Evolutionary conservation across 2,888 invertebrate genomes (phyloP), one percentile per base, ranked within the genome.

Genomic region (Axea sp.): DNA sequence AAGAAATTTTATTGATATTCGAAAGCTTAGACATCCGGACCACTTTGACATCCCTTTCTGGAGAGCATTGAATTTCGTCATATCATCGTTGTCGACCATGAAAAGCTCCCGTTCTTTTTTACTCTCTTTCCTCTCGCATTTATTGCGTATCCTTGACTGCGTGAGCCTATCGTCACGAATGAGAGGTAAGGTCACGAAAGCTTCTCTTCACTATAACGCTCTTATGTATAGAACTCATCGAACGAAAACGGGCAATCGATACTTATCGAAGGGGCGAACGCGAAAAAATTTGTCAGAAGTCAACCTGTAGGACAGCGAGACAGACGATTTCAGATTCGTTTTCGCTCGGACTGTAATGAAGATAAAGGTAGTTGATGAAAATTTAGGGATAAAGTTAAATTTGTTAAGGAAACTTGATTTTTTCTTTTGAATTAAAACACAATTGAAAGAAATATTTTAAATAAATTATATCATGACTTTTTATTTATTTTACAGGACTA

Each of bases 231-330:
- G 78, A 77, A 65, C 72, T 60, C 55, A 47, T 14, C 47, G 55
- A 41, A 75, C 59, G 69, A 71, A 57, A 43, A 43, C 73, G 64
- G 76, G 77, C 64, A 81, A 85, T 85, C 85, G 84, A 85, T 85
- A 83, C 73, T 75, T 73, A 80, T 81, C 67, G 78, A 68, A 53
- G 68, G 74, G 62, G 76, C 68, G 77, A 75, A 78, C 75, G 78
- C 81, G 82, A 82, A 83, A 81, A 83, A 84, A 85, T 85, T 84
- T 83, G 83, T 83, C 83, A 81, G 80, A 82, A 83, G 81, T 81
- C 80, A 35, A 41, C 11, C 15, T 24, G 7, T 43, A 53, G 53
- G 64, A 43, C 51, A 43, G 41, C 19, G 28, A 33, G 28, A 53
- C 28, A 8, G 14, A 28, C 53, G 19, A 55, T 37, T 53, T 30